Evolutionary conservation across 2,113 vertebrate species (phyloP).

Genomic region (Xenopus laevis): DNA sequence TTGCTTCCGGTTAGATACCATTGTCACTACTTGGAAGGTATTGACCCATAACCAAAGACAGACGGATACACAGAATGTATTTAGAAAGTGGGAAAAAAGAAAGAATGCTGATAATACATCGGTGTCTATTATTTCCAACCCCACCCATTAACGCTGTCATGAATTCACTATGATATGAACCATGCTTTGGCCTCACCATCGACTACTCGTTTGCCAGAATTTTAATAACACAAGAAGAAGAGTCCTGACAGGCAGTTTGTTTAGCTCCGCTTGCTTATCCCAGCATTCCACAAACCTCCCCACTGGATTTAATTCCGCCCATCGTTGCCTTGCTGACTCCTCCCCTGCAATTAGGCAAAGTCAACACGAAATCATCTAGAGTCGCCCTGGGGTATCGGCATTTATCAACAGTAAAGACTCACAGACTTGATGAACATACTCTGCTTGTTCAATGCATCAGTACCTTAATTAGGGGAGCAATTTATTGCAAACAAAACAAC

Average conservation of each 20-base stretch:
- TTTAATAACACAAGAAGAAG: conserved; percentile 62
- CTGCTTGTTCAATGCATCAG: conserved; percentile 59
- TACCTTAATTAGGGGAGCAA: conserved; percentile 63
- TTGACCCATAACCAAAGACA: too few relatives aligned
- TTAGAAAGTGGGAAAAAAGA: conserved; percentile 53
- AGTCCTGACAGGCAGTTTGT: conserved; percentile 66
- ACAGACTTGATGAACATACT: conserved; percentile 51
- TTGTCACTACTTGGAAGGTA: too few relatives aligned
- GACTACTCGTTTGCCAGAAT: conserved; percentile 66
- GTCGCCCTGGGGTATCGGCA: conserved; percentile 76
- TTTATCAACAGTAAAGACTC: conserved; percentile 63
- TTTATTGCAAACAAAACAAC: conserved; percentile 61
- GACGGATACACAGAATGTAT: too few relatives aligned
- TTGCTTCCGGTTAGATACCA: too few relatives aligned
- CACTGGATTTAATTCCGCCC: conserved; percentile 65
- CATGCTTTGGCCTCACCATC: conserved; percentile 56
- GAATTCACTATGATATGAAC: conserved; percentile 67
- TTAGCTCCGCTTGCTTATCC: conserved; percentile 59
- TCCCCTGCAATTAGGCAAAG: conserved; percentile 98
- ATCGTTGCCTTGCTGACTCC: conserved; percentile 70
- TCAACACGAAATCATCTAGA: conserved; percentile 80
- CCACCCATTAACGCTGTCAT: conserved; percentile 45
- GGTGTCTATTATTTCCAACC: neutral
- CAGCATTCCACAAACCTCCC: conserved; percentile 60
- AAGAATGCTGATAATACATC: conserved; percentile 67